These are phyloP conservation scores for Protomyctophum bolini DNA, from an alignment of 2,113 vertebrate genomes.

Conservation along the genomic window DNA sequence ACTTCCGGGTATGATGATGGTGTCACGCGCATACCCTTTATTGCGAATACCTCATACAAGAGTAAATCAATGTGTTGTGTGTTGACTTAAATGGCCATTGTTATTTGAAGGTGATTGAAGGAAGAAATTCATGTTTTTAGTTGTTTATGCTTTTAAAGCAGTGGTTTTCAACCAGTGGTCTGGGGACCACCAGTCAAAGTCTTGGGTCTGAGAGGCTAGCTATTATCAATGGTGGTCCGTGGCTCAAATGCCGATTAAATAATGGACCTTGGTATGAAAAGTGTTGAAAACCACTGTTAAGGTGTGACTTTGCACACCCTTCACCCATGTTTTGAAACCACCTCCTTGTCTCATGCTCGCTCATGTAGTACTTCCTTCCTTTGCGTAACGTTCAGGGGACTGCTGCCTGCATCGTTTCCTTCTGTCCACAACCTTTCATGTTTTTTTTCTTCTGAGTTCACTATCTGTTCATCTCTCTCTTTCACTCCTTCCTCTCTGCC, in stretches of 20 bases:
- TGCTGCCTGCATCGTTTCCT: slow-evolving; percentile 54
- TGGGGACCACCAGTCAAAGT: no score
- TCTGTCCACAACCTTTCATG: slow-evolving; percentile 60
- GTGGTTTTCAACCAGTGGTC: not conserved
- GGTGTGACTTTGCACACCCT: slow-evolving; percentile 12
- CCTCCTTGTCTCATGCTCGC: slow-evolving; percentile 1
- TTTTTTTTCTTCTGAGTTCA: slow-evolving; percentile 31
- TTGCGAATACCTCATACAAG: not conserved
- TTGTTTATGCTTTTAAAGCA: not conserved
- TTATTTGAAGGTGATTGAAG: not conserved
- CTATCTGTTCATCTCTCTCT: slow-evolving; percentile 11
- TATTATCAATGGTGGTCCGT: no score
- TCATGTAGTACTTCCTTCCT: slow-evolving; percentile 79
- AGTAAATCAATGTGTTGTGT: not conserved
- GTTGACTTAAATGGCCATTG: slow-evolving; percentile 24
- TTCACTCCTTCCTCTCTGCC: not conserved
- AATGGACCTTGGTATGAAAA: no score
- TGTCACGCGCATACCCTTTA: no score
- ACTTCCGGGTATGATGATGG: no score
- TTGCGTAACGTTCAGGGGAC: slow-evolving; percentile 71
- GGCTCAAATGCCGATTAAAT: no score
- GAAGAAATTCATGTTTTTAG: slow-evolving; percentile 6
- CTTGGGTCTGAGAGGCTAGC: no score
- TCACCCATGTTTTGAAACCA: slow-evolving; percentile 58
- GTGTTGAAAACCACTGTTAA: not conserved